Evolutionary conservation across 1,140 invertebrate species (phyloP), one percentile per base, ranked within the genome.

Genomic region (Drosophila asahinai): DNA sequence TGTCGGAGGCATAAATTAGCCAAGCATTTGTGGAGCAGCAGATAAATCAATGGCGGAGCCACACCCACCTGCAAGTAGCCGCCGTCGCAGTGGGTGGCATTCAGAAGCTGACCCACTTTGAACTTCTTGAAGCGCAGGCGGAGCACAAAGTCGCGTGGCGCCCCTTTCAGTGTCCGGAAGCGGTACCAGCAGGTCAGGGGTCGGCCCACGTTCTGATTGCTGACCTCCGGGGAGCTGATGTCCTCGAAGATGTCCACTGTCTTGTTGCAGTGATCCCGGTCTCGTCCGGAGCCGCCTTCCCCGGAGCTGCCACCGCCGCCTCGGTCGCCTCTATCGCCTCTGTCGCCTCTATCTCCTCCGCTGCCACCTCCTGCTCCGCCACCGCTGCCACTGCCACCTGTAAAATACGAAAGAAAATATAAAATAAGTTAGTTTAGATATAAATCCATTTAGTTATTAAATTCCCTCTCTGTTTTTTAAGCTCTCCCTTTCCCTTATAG

Each of bases 231-330:
- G 65, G 96, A 97, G 11, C 96, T 96, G 6, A 98, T 97, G 92
- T 98, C 97, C 86, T 98, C 97, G 93, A 98, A 98, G 62, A 98
- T 97, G 82, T 98, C 97, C 54, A 98, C 97, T 2, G 97, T 98
- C 92, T 97, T 98, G 93, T 98, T 98, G 93, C 97, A 98, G 80
- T 97, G 96, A 92, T 97, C 97, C 42, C 92, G 43, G 77, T 86
- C 25, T 86, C 70, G 72, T 77, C 92, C 60, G 84, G 90, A 82
- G 43, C 91, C 81, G 55, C 91, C 86, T 8, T 84, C 83, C 9
- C 77, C 74, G 5, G 76, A 77, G 7, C 77, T 63, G 12, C 86
- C 84, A 1, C 84, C 75, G 1, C 84, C 78, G 1, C 81, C 49
- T 15, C 81, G 59, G 6, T 83, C 83, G 6, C 81, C 81, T 22